Percentiles rank a stretch among this genome's conserved stretches.
Evolutionary conservation across 2,888 invertebrate genomes (phyloP).

Genomic region (Neoitamus cyanurus): DNA sequence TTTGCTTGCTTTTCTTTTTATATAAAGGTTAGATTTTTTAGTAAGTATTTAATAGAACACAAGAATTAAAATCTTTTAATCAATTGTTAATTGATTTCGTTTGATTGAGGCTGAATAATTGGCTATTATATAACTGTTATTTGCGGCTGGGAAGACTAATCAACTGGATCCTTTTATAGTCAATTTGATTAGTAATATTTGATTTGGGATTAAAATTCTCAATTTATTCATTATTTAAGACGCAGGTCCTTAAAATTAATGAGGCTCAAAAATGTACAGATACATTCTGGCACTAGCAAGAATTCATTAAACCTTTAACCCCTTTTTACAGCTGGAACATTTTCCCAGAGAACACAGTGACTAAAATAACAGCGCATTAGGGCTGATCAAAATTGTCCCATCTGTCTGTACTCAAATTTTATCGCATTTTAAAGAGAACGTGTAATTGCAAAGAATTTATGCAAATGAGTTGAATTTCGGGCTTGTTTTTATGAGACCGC

Average conservation of each 20-base stretch:
- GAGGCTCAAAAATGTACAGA: background rate
- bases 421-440: background rate
- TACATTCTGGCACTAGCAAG: background rate
- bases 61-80: no score
- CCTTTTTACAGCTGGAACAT: background rate
- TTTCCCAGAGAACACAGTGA: background rate
- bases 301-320: background rate
- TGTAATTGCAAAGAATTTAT: background rate
- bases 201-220: background rate
- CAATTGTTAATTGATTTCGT: no score
- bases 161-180: background rate
- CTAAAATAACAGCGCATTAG: background rate
- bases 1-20: no score
- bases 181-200: background rate
- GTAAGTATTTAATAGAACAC: no score
- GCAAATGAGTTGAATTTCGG: background rate
- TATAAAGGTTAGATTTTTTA: no score
- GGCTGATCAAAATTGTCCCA: background rate
- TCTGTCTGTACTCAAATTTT: background rate
- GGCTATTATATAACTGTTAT: background rate
- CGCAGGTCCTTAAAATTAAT: background rate
- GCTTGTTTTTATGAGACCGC: background rate
- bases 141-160: background rate
- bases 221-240: background rate
- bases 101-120: no score